Conservation (phyloP, 1,140 invertebrate species). For the Aphidius gifuensis region DNA sequence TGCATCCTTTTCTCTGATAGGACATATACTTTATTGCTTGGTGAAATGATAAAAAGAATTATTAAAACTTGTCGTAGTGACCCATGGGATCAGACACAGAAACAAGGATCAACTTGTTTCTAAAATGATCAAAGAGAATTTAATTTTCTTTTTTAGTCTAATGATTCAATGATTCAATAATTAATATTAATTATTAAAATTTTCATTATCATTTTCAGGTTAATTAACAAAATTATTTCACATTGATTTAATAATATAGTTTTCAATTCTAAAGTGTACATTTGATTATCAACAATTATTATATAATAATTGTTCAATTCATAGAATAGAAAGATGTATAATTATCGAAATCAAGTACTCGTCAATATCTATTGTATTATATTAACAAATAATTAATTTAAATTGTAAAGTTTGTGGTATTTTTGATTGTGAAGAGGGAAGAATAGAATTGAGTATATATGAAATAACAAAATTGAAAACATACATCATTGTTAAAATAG, state of each 20-base stretch:
- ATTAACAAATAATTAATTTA: slow-evolving; percentile 38
- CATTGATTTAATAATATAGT: too few species aligned
- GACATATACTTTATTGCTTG: slow-evolving; percentile 3
- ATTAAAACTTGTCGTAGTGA: slow-evolving; percentile 35
- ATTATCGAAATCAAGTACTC: too few species aligned
- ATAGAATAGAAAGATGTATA: too few species aligned
- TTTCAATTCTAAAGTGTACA: too few species aligned
- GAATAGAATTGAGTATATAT: too few species aligned
- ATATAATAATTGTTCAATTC: too few species aligned
- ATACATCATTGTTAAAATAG: too few species aligned
- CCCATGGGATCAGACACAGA: slow-evolving; percentile 16
- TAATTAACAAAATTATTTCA: too few species aligned
- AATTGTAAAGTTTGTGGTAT: slow-evolving; percentile 34
- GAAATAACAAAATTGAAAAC: too few species aligned
- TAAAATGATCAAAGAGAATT: slow-evolving; percentile 31
- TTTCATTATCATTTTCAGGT: too few species aligned
- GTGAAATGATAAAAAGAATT: slow-evolving; percentile 40
- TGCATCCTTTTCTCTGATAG: slow-evolving; percentile 4
- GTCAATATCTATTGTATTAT: background rate
- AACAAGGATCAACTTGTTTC: slow-evolving; percentile 25
- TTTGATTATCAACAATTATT: too few species aligned
- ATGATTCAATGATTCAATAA: background rate
- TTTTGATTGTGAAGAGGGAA: slow-evolving; percentile 7
- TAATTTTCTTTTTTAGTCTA: background rate
- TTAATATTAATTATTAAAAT: too few species aligned